A percentile compares a stretch with the other conserved stretches of the same genome.
Conservation (phyloP, 2,888 invertebrate genomes). For the Flexamia atlantica region DNA sequence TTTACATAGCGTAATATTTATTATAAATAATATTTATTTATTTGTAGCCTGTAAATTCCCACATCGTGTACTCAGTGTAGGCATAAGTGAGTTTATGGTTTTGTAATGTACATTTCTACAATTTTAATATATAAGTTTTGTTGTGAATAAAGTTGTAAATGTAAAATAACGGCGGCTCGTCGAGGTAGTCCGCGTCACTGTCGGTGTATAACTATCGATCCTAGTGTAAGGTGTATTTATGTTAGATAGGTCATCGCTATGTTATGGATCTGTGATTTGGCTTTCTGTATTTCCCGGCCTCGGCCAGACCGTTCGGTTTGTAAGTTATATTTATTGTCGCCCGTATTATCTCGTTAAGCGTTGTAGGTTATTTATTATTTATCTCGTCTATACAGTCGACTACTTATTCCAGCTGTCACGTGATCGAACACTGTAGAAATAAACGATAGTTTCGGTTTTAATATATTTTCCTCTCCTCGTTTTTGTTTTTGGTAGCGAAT, state of each 20-base stretch:
- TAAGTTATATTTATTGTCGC: conserved; percentile 43
- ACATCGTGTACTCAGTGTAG: conserved; percentile 28
- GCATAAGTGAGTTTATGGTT: conserved; percentile 60
- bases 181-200: conserved; percentile 11
- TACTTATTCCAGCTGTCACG: conserved; percentile 20
- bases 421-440: conserved; percentile 19
- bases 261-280: conserved; percentile 41
- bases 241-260: conserved; percentile 44
- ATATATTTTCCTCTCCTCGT: not conserved
- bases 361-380: conserved; percentile 43
- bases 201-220: conserved; percentile 26
- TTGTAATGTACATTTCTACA: conserved; percentile 63
- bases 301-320: conserved; percentile 24
- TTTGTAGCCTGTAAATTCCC: conserved; percentile 60
- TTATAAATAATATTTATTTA: conserved; percentile 61
- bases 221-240: conserved; percentile 54
- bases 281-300: conserved; percentile 29
- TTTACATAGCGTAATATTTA: conserved; percentile 54
- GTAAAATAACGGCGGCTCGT: conserved; percentile 27
- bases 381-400: conserved; percentile 4
- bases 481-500: not conserved
- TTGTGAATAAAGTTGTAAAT: conserved; percentile 60
- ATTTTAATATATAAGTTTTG: conserved; percentile 58
- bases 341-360: conserved; percentile 39
- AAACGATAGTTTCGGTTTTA: not conserved